Percentiles rank a stretch among this genome's conserved stretches.
These are phyloP conservation scores for Gallinago undulata DNA, from an alignment of 2,113 vertebrate genomes.

Conservation along the genomic window DNA sequence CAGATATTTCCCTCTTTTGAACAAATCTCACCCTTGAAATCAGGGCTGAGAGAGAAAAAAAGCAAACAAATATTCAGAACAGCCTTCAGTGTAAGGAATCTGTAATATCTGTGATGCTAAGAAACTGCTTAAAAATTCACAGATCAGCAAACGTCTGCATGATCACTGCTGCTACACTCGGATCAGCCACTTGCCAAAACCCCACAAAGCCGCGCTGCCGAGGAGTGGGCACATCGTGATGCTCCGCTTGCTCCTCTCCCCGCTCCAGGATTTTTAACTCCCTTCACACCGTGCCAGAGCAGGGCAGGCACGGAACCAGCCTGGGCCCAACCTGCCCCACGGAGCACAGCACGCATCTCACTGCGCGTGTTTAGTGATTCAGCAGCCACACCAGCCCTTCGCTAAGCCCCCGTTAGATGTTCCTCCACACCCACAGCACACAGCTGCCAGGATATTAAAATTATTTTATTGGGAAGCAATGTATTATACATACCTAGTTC, in stretches of 20 bases:
- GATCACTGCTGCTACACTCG: background rate
- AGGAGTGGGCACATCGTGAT: rapidly evolving
- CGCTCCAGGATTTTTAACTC: background rate
- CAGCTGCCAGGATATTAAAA: background rate
- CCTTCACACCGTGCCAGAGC: background rate
- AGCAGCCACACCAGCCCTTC: background rate
- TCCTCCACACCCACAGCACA: background rate
- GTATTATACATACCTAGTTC: background rate
- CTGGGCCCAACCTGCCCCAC: background rate
- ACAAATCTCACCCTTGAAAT: background rate
- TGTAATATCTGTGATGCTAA: background rate
- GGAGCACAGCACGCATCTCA: rapidly evolving
- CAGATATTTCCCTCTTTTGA: background rate
- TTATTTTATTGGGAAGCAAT: background rate
- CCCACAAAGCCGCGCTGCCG: background rate
- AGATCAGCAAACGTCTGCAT: background rate
- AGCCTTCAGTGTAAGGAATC: background rate
- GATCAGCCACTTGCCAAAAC: background rate
- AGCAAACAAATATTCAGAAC: background rate
- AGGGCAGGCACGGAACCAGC: background rate
- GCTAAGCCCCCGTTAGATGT: background rate
- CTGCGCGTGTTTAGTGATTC: background rate
- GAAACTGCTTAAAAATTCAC: background rate
- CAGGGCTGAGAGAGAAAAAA: background rate
- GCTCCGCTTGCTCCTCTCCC: background rate